Conservation (phyloP, 2,888 invertebrate genomes). For the Spodoptera littoralis region DNA sequence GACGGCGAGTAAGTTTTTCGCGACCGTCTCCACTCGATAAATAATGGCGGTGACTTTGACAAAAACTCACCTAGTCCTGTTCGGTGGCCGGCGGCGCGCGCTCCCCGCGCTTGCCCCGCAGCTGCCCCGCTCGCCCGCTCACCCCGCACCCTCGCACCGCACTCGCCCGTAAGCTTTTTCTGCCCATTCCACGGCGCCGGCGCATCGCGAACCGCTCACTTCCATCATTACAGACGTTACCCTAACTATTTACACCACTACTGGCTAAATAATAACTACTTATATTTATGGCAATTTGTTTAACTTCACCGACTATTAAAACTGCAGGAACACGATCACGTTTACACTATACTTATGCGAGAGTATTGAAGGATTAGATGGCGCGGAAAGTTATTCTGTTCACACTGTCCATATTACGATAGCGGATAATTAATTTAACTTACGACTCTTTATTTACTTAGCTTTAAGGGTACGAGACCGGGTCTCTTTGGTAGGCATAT, state of each 20-base stretch:
- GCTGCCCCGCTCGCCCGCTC: conserved; percentile 52
- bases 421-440: conserved; percentile 83
- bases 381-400: conserved; percentile 84
- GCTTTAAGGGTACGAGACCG: conserved; percentile 89
- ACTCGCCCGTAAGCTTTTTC: conserved; percentile 78
- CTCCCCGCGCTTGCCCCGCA: conserved; percentile 67
- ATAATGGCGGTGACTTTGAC: conserved; percentile 88
- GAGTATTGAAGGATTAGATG: conserved; percentile 86
- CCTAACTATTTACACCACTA: conserved; percentile 88
- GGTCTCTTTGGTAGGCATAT: conserved; percentile 89
- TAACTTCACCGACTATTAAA: conserved; percentile 88
- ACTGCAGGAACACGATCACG: conserved; percentile 89
- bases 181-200: conserved; percentile 84
- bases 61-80: conserved; percentile 89
- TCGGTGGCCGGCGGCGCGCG: conserved; percentile 85
- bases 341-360: conserved; percentile 88
- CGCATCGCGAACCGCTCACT: conserved; percentile 82
- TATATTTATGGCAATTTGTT: conserved; percentile 89
- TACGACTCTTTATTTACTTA: conserved; percentile 86
- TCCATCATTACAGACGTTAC: conserved; percentile 77
- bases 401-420: conserved; percentile 78
- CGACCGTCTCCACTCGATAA: conserved; percentile 88
- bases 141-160: conserved; percentile 61
- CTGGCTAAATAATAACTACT: conserved; percentile 86
- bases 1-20: conserved; percentile 87